Percentiles rank a stretch among this genome's conserved stretches.
phyloP scores from a whole-genome alignment of 2,113 vertebrate species.

The Eonycteris spelaea region DNA sequence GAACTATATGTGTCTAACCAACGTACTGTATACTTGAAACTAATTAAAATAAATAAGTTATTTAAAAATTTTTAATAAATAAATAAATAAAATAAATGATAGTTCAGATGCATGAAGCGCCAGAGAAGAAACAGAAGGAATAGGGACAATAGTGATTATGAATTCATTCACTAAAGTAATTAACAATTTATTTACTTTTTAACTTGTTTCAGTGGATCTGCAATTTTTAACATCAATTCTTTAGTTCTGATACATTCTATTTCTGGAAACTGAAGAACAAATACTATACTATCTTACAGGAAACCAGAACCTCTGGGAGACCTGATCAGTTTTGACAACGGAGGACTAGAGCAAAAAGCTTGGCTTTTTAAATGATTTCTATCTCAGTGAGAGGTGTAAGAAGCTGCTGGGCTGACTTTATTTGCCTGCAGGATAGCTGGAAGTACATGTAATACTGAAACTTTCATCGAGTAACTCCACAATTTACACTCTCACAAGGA shows the following conservation, averaged over 20 bases:
- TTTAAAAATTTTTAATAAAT: too few species aligned
- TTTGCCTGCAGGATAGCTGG: background rate
- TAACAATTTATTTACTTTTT: too few species aligned
- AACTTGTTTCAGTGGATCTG: background rate
- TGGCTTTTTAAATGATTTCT: background rate
- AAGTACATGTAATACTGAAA: background rate
- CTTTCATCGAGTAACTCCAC: background rate
- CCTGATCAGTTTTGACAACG: background rate
- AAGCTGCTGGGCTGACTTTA: background rate
- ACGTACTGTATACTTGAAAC: too few species aligned
- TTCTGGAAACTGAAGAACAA: background rate
- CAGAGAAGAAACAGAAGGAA: fast-evolving
- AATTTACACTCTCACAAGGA: background rate
- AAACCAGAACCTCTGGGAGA: background rate
- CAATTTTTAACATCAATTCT: background rate
- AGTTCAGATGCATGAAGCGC: background rate
- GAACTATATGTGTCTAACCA: too few species aligned
- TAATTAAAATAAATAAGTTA: too few species aligned
- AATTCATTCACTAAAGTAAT: background rate
- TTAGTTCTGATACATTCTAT: background rate
- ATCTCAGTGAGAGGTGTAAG: background rate
- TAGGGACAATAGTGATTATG: fast-evolving
- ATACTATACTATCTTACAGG: background rate
- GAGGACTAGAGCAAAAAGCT: background rate
- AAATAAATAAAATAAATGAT: too few species aligned